Percentiles rank a stretch among this genome's conserved stretches.
phyloP scores from a whole-genome alignment of 2,888 invertebrate genomes.

The Hirtodrosophila histrioides region DNA sequence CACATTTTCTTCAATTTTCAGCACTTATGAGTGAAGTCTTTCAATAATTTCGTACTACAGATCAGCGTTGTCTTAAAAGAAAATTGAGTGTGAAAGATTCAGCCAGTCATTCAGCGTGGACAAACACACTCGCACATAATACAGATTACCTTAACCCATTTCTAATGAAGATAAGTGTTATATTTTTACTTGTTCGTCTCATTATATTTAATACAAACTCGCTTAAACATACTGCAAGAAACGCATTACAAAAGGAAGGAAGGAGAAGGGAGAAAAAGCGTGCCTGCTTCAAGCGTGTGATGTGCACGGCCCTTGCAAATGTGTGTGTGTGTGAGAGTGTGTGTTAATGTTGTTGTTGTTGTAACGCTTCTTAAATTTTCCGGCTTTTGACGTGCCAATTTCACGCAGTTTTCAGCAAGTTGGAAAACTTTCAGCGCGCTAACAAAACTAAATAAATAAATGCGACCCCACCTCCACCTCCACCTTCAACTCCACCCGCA shows the following conservation, averaged over 20 bases:
- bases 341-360: slow-evolving; percentile 13
- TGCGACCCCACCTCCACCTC: slow-evolving; percentile 43
- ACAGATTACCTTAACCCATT: no score
- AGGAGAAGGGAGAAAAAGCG: slow-evolving; percentile 5
- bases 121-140: no score
- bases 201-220: slow-evolving; percentile 27
- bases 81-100: no score
- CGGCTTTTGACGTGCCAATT: slow-evolving; percentile 75
- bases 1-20: no score
- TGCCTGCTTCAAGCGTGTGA: slow-evolving; percentile 15
- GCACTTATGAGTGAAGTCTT: no score
- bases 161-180: no score
- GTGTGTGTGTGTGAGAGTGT: slow-evolving; percentile 14
- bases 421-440: slow-evolving; percentile 53
- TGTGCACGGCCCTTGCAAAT: slow-evolving; percentile 2
- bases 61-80: no score
- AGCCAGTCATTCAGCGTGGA: no score
- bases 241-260: not conserved
- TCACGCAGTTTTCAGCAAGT: slow-evolving; percentile 61
- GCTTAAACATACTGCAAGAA: slow-evolving; percentile 16
- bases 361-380: slow-evolving; percentile 60
- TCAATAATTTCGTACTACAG: no score
- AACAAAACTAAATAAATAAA: slow-evolving; percentile 76
- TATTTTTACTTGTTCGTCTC: not conserved
- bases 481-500: not conserved